Conservation (phyloP, 2,888 invertebrate species). For the Camptogramma bilineatum region DNA sequence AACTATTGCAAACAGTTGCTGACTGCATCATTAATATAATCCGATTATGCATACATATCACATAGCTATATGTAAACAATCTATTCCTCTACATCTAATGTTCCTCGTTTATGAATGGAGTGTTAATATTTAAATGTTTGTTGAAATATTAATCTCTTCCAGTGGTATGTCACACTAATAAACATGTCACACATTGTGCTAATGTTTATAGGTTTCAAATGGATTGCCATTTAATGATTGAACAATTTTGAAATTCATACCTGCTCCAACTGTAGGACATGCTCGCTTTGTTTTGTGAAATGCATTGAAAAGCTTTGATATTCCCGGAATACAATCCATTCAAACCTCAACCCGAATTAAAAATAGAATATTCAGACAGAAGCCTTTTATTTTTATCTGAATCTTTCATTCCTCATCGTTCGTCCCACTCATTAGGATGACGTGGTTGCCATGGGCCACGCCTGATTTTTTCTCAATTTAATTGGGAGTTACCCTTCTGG, state of each 20-base stretch:
- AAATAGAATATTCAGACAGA: background rate
- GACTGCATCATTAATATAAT: background rate
- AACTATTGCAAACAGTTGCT: background rate
- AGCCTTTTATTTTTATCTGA: constrained; percentile 1
- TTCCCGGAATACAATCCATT: constrained; percentile 3
- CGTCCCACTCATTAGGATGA: background rate
- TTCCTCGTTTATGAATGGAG: constrained; percentile 8
- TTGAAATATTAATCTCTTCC: constrained; percentile 34
- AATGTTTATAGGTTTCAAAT: constrained; percentile 41
- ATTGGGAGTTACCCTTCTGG: background rate
- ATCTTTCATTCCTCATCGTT: background rate
- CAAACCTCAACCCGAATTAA: background rate
- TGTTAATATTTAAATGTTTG: constrained; percentile 26
- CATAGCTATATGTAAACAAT: constrained; percentile 2
- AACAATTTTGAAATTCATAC: constrained; percentile 31
- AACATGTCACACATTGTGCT: constrained; percentile 34
- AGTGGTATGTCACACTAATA: constrained; percentile 39
- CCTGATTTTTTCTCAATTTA: background rate
- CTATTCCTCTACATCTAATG: background rate
- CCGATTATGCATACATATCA: background rate
- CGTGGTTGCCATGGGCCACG: background rate
- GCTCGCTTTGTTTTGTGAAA: constrained; percentile 9
- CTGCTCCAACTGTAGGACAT: constrained; percentile 2
- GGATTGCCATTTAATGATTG: constrained; percentile 37
- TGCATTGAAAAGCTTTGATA: constrained; percentile 14